These are phyloP conservation scores for Oscheius myriophilus DNA, from an alignment of 2,888 invertebrate species.

Conservation along the genomic window DNA sequence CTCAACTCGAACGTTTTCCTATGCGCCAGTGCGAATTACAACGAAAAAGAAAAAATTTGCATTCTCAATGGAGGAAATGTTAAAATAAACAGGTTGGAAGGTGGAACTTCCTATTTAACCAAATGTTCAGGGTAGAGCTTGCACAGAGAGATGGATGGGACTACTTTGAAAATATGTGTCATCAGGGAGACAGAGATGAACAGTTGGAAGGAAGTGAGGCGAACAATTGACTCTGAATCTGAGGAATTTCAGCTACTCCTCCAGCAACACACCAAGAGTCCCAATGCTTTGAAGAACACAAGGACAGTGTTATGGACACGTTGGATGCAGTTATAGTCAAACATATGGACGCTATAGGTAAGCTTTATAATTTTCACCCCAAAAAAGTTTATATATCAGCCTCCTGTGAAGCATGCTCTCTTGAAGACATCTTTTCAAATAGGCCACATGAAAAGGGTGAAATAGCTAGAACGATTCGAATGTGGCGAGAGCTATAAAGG, in stretches of 20 bases:
- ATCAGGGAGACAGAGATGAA: constrained; percentile 25
- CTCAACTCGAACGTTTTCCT: constrained; percentile 31
- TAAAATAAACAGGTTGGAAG: constrained; percentile 33
- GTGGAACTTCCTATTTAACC: background rate
- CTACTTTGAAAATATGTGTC: constrained; percentile 46
- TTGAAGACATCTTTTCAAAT: too few relatives aligned
- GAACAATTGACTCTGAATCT: background rate
- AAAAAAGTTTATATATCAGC: too few relatives aligned
- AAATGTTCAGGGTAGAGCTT: constrained; percentile 25
- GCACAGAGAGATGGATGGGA: constrained; percentile 32
- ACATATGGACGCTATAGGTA: constrained; percentile 7
- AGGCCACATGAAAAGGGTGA: too few relatives aligned
- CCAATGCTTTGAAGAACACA: constrained; percentile 10
- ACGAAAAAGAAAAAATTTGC: constrained; percentile 34
- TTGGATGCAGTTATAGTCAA: constrained; percentile 17
- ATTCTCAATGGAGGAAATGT: constrained; percentile 44
- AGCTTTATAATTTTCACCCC: background rate
- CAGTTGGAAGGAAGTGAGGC: constrained; percentile 1
- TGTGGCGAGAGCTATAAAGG: too few relatives aligned
- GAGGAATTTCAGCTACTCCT: background rate
- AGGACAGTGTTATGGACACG: constrained; percentile 5
- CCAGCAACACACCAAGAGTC: background rate
- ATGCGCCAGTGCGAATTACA: constrained; percentile 47
- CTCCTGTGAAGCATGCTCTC: too few relatives aligned
- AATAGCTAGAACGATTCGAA: too few relatives aligned